Evolutionary conservation across 2,888 invertebrate species (phyloP).

Genomic region (Macrophya annulata): DNA sequence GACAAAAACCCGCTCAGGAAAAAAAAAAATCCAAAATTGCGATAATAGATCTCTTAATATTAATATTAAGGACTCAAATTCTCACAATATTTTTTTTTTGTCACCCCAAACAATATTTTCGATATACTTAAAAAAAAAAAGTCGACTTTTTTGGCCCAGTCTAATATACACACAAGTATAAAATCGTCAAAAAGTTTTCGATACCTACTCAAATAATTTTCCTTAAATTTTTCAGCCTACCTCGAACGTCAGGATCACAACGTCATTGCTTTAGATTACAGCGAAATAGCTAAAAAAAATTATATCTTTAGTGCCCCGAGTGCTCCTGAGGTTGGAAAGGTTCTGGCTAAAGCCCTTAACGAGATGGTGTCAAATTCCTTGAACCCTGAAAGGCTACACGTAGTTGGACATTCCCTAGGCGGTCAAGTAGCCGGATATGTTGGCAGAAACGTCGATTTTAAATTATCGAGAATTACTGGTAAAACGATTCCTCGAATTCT

Average conservation of each 20-base stretch:
- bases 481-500: background rate
- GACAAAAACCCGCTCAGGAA: too few relatives aligned
- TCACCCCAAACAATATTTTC: too few relatives aligned
- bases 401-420: constrained; percentile 73
- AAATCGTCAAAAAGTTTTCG: background rate
- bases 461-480: constrained; percentile 70
- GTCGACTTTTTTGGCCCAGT: too few relatives aligned
- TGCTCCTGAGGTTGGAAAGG: constrained; percentile 62
- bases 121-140: too few relatives aligned
- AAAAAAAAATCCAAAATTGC: too few relatives aligned
- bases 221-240: constrained; percentile 72
- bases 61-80: too few relatives aligned
- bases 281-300: constrained; percentile 78
- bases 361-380: constrained; percentile 64
- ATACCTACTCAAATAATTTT: background rate
- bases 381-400: constrained; percentile 64
- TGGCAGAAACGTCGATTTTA: constrained; percentile 63
- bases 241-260: constrained; percentile 77
- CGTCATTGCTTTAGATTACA: constrained; percentile 79
- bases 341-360: constrained; percentile 65
- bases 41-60: too few relatives aligned
- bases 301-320: constrained; percentile 72
- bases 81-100: too few relatives aligned
- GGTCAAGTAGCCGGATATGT: constrained; percentile 70
- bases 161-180: background rate